Evolutionary conservation across 1,140 invertebrate species (phyloP).

Genomic region (Drosophila kanapiae): DNA sequence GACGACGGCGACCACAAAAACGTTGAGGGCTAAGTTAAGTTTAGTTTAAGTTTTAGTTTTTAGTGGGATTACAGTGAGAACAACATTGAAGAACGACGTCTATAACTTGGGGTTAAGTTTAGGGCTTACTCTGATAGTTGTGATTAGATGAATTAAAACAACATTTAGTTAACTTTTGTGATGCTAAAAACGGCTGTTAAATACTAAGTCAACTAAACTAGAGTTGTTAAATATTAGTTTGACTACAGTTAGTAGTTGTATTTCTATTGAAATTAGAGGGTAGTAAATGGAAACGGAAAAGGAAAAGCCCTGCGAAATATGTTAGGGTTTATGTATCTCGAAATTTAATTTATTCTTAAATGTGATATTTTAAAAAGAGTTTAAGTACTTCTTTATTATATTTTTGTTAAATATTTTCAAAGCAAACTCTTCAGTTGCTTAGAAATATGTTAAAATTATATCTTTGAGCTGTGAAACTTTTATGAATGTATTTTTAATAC

Average conservation of each 20-base stretch:
- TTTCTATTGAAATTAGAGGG: slow-evolving; percentile 10
- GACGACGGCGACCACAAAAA: slow-evolving; percentile 59
- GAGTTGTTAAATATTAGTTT: slow-evolving; percentile 19
- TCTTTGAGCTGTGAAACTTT: neutral
- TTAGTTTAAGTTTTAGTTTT: slow-evolving; percentile 29
- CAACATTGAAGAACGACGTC: slow-evolving; percentile 57
- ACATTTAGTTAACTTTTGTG: slow-evolving; percentile 57
- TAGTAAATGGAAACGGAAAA: slow-evolving; percentile 19
- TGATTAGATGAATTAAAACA: slow-evolving; percentile 42
- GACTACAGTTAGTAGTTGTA: slow-evolving; percentile 8
- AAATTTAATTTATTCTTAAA: neutral
- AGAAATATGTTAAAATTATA: neutral
- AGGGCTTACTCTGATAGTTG: slow-evolving; percentile 33
- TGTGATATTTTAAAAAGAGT: neutral
- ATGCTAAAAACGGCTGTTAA: slow-evolving; percentile 26
- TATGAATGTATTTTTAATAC: no score
- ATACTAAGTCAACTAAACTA: slow-evolving; percentile 30
- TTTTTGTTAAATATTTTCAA: neutral
- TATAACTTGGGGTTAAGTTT: slow-evolving; percentile 19
- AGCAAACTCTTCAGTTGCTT: no score
- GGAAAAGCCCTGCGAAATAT: neutral
- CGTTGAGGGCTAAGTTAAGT: slow-evolving; percentile 50
- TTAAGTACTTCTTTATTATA: neutral
- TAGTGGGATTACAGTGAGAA: slow-evolving; percentile 41
- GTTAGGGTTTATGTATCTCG: neutral